Evolutionary conservation across 2,113 vertebrate species (phyloP).

Genomic region (Ellobius talpinus): DNA sequence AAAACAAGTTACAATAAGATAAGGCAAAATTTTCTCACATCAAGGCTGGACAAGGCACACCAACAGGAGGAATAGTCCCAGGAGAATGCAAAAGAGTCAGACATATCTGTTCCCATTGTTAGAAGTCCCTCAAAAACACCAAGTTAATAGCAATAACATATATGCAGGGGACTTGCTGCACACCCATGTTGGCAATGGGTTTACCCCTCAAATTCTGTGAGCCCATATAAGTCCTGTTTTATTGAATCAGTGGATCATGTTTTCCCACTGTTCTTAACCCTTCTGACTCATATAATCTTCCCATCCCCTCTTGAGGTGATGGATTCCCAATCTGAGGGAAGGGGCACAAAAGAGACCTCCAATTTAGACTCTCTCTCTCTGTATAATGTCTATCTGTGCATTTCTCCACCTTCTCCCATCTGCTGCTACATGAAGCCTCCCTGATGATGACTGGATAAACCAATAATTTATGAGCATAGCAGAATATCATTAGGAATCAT

Average conservation of each 20-base stretch:
- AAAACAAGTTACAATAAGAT: neutral
- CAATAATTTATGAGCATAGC: neutral
- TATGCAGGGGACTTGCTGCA: neutral
- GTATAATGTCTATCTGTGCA: neutral
- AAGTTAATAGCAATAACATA: neutral
- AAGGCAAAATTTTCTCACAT: neutral
- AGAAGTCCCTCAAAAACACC: neutral
- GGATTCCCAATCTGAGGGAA: neutral
- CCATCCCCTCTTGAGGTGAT: neutral
- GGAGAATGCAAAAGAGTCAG: neutral
- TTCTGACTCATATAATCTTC: neutral
- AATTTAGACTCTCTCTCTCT: neutral
- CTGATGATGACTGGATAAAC: neutral
- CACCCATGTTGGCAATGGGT: neutral
- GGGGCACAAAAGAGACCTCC: too few species aligned
- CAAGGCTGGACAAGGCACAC: neutral
- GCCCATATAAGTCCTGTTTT: neutral
- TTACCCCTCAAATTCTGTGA: neutral
- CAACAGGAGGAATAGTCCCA: neutral
- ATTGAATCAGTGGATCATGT: neutral
- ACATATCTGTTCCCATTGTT: neutral
- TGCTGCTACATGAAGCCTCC: neutral
- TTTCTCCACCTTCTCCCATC: neutral
- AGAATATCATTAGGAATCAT: neutral
- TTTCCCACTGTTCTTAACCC: too few species aligned